phyloP scores from a whole-genome alignment of 2,113 vertebrate species.

The Dunckerocampus dactyliophorus region DNA sequence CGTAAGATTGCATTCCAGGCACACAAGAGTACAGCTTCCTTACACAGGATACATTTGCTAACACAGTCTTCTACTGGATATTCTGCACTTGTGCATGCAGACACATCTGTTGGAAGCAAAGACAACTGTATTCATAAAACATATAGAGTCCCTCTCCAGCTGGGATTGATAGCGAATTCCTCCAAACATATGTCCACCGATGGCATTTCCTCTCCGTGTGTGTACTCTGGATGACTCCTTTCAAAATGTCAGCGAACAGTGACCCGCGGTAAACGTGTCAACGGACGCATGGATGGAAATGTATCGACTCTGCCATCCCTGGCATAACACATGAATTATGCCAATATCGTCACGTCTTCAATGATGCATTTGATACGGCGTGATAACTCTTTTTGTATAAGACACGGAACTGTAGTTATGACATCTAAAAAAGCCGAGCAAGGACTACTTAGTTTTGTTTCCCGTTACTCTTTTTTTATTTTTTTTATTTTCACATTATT shows the following conservation, averaged over 20 bases:
- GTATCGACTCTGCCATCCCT: conserved; percentile 10
- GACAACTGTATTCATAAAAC: conserved; percentile 28
- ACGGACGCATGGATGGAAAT: conserved; percentile 16
- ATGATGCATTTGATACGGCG: too few relatives aligned
- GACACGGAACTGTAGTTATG: too few relatives aligned
- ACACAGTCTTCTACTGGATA: not conserved
- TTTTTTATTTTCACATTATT: too few relatives aligned
- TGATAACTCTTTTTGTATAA: too few relatives aligned
- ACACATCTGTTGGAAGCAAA: conserved; percentile 21
- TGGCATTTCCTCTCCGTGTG: conserved; percentile 57
- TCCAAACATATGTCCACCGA: conserved; percentile 36
- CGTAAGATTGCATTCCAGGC: conserved; percentile 34
- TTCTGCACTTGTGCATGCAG: not conserved
- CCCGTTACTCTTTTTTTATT: too few relatives aligned
- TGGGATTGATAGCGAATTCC: conserved; percentile 42
- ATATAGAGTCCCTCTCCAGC: conserved; percentile 31
- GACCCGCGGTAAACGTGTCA: conserved; percentile 26
- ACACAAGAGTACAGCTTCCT: conserved; percentile 15
- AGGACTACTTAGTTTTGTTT: too few relatives aligned
- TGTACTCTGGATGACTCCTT: conserved; percentile 52
- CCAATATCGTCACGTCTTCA: not conserved
- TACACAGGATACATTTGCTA: not conserved
- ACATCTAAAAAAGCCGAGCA: too few relatives aligned
- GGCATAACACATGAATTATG: not conserved
- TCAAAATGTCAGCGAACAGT: conserved; percentile 51